Evolutionary conservation across 2,888 invertebrate species (phyloP).

Genomic region (Caenorhabditis drosophilae): DNA sequence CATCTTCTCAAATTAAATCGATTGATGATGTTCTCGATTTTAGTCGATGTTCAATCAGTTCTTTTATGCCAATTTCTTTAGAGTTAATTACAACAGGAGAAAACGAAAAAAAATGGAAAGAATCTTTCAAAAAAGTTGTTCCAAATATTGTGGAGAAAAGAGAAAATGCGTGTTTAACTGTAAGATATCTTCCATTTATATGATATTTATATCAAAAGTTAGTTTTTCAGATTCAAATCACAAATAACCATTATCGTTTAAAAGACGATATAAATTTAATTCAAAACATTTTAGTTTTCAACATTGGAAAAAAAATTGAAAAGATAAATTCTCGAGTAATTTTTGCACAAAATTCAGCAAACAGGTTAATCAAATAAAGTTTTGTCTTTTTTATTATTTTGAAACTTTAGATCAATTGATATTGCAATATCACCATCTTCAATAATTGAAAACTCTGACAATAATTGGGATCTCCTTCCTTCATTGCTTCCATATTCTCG

Average conservation of each 20-base stretch:
- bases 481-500: slow-evolving; percentile 31
- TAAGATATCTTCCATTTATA: too few species aligned
- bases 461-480: slow-evolving; percentile 5
- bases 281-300: slow-evolving; percentile 12
- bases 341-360: slow-evolving; percentile 2
- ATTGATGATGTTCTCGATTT: slow-evolving; percentile 25
- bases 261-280: too few species aligned
- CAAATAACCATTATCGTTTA: background rate
- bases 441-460: background rate
- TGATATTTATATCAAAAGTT: too few species aligned
- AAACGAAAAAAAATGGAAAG: slow-evolving; percentile 15
- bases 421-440: slow-evolving; percentile 3
- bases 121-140: slow-evolving; percentile 3
- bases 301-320: slow-evolving; percentile 4
- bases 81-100: slow-evolving; percentile 7
- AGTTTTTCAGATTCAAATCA: background rate
- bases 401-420: slow-evolving; percentile 22
- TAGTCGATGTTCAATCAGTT: slow-evolving; percentile 45
- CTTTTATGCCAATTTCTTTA: slow-evolving; percentile 41
- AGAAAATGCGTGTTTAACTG: slow-evolving; percentile 31
- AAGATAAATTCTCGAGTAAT: background rate
- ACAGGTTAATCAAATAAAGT: too few species aligned
- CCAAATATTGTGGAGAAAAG: slow-evolving; percentile 14
- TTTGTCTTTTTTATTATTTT: background rate
- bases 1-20: background rate